These are phyloP conservation scores for Neoscelio sp. DNA, from an alignment of 2,888 invertebrate genomes.

Conservation along the genomic window DNA sequence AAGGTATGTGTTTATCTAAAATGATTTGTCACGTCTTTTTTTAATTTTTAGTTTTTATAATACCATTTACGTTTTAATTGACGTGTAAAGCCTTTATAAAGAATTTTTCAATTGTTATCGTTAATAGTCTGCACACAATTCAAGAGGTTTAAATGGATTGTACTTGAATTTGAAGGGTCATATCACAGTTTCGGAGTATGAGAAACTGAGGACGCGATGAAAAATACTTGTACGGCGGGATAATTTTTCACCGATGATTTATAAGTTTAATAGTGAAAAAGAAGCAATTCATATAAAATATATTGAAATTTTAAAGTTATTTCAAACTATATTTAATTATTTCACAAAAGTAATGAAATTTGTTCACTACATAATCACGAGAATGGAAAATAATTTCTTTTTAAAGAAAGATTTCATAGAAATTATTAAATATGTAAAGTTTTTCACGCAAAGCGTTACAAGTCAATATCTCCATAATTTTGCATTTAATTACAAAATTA, in stretches of 20 bases:
- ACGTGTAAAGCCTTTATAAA: conserved; percentile 34
- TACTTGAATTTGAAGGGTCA: conserved; percentile 51
- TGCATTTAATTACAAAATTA: too few species aligned
- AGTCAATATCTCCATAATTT: too few species aligned
- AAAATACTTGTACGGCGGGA: conserved; percentile 21
- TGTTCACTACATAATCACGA: too few species aligned
- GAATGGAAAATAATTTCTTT: too few species aligned
- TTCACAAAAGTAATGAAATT: too few species aligned
- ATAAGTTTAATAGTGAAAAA: conserved; percentile 12
- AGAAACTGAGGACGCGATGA: conserved; percentile 29
- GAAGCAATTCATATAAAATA: background rate
- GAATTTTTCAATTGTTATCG: conserved; percentile 57
- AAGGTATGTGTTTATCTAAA: conserved; percentile 11
- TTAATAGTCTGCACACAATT: conserved; percentile 40
- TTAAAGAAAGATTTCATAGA: too few species aligned
- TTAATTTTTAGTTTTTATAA: conserved; percentile 25
- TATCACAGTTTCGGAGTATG: conserved; percentile 16
- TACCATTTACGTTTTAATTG: conserved; percentile 42
- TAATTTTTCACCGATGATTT: conserved; percentile 39
- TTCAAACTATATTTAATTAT: too few species aligned
- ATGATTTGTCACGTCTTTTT: conserved; percentile 2
- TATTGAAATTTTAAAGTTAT: too few species aligned
- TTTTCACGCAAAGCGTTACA: too few species aligned
- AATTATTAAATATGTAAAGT: too few species aligned
- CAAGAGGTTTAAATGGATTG: conserved; percentile 37